A percentile compares a stretch with the other conserved stretches of the same genome.
Evolutionary conservation across 2,797 vertebrate species (phyloP).

Genomic region (Squalus acanthias): DNA sequence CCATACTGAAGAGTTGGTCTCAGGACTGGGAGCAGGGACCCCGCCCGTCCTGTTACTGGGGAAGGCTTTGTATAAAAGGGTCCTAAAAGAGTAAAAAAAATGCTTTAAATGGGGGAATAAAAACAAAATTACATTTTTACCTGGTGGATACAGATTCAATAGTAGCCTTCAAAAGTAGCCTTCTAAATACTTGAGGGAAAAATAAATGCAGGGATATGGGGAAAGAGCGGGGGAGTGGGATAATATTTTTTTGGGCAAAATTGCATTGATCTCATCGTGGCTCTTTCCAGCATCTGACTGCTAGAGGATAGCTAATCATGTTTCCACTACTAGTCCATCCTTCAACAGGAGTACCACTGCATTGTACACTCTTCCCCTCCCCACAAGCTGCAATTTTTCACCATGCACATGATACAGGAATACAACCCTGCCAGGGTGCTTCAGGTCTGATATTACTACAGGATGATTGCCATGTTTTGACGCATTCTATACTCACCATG

Average conservation of each 20-base stretch:
- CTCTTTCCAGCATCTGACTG: not conserved
- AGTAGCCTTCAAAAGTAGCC: too few relatives aligned
- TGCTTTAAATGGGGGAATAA: not conserved
- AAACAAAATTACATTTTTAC: not conserved
- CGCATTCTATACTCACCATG: conserved; percentile 45
- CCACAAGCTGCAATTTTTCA: not conserved
- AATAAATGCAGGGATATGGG: too few relatives aligned
- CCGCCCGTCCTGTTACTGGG: too few relatives aligned
- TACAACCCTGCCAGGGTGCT: fast-evolving
- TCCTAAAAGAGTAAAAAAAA: not conserved
- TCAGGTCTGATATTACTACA: not conserved
- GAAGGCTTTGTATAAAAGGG: not conserved
- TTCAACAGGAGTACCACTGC: not conserved
- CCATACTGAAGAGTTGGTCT: not conserved
- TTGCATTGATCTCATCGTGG: not conserved
- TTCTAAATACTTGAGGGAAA: too few relatives aligned
- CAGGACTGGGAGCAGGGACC: not conserved
- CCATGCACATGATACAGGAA: not conserved
- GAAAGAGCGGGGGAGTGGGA: too few relatives aligned
- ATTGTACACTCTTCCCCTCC: not conserved
- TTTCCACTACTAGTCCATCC: not conserved
- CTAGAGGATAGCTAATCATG: not conserved
- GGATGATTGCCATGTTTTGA: not conserved
- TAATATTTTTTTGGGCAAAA: not conserved
- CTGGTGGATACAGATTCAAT: not conserved